These are phyloP conservation scores for Hemithea aestivaria DNA, from an alignment of 2,888 invertebrate species.

Conservation along the genomic window DNA sequence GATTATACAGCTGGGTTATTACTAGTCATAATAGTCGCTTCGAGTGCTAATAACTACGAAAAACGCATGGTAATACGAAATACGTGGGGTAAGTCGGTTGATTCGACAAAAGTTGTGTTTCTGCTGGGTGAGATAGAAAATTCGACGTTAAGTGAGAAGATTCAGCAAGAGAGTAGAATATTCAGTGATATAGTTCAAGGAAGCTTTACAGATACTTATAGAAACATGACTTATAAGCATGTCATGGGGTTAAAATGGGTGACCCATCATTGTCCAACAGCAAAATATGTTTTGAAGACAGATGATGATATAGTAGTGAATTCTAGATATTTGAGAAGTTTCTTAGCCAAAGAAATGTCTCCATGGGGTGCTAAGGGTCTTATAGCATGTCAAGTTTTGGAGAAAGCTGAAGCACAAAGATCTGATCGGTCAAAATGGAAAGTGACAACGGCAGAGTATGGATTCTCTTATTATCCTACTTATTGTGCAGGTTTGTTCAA, in stretches of 20 bases:
- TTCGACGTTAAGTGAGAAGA: constrained; percentile 41
- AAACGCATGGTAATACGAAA: constrained; percentile 84
- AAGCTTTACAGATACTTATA: constrained; percentile 86
- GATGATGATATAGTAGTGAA: constrained; percentile 90
- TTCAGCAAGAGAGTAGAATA: constrained; percentile 74
- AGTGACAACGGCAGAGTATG: constrained; percentile 83
- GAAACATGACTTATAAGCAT: constrained; percentile 91
- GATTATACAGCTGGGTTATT: constrained; percentile 62
- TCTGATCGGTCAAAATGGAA: constrained; percentile 87
- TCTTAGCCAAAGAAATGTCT: constrained; percentile 77
- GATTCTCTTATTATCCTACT: constrained; percentile 81
- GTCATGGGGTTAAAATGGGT: constrained; percentile 90
- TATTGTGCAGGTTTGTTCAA: constrained; percentile 83
- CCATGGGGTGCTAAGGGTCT: constrained; percentile 80
- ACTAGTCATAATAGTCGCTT: constrained; percentile 83
- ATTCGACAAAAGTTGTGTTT: constrained; percentile 81
- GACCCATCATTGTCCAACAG: constrained; percentile 82
- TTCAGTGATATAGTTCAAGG: constrained; percentile 87
- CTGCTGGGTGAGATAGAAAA: constrained; percentile 77
- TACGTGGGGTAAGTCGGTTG: constrained; percentile 84
- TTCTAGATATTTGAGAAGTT: constrained; percentile 79
- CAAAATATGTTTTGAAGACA: constrained; percentile 83
- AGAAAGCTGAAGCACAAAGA: constrained; percentile 75
- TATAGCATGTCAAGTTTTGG: constrained; percentile 81
- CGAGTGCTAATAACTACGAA: constrained; percentile 82